Conservation (phyloP, 2,888 invertebrate genomes). For the Tortrix viridana region DNA sequence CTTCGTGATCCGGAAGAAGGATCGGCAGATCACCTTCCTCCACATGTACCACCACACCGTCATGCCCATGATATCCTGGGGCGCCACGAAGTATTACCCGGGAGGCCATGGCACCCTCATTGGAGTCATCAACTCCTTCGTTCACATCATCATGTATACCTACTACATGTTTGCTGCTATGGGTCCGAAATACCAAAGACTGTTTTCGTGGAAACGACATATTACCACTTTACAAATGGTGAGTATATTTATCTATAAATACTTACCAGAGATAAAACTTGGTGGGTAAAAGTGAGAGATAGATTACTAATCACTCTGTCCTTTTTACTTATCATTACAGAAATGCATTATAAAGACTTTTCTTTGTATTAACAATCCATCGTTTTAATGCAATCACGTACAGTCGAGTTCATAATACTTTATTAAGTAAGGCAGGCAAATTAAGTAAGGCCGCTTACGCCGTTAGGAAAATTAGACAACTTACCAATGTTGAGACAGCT, state of each 20-base stretch:
- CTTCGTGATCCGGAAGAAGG: slow-evolving; percentile 96
- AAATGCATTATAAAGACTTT: no score
- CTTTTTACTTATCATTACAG: no score
- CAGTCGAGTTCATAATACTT: no score
- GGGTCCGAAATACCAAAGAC: slow-evolving; percentile 93
- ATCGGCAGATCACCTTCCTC: slow-evolving; percentile 94
- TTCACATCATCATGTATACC: slow-evolving; percentile 97
- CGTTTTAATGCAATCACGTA: no score
- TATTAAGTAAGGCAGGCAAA: no score
- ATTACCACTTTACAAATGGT: slow-evolving; percentile 96
- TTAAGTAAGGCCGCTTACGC: no score
- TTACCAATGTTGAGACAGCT: no score
- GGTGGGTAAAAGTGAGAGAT: not conserved
- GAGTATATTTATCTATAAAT: slow-evolving; percentile 50
- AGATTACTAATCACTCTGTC: no score
- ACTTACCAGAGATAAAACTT: not conserved
- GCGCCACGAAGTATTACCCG: slow-evolving; percentile 93
- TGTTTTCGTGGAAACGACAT: slow-evolving; percentile 97
- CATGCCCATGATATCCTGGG: slow-evolving; percentile 98
- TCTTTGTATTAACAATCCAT: no score
- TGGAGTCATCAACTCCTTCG: slow-evolving; percentile 95
- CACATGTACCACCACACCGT: slow-evolving; percentile 97
- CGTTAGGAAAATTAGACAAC: no score
- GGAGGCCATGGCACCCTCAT: slow-evolving; percentile 97
- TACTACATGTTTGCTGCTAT: slow-evolving; percentile 96